Evolutionary conservation across 1,140 invertebrate genomes (phyloP), one percentile per base, ranked within the genome.

Genomic region (Formica exsecta): DNA sequence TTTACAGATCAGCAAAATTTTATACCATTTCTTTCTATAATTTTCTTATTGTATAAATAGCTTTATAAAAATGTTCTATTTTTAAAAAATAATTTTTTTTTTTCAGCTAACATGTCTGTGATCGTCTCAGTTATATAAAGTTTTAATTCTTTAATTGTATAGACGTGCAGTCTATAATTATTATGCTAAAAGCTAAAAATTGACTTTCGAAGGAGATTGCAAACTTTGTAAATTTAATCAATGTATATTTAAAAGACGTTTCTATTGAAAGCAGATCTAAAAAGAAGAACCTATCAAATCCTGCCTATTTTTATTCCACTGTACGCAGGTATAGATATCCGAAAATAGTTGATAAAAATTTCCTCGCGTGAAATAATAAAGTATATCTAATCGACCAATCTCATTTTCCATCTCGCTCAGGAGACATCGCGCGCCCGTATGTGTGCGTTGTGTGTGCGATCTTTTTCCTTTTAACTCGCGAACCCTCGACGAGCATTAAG

Each of bases 401-500:
- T 73, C 3, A 59, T 61, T 74, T 41, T 44, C 25, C 36, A 29
- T 11, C 51, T 38, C 38, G 66, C 11, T 16, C 64, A 38, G 16
- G 11, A 41, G 61, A 9, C 29, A 25, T n/a, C 38, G 59, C 25
- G 48, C 29, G 70, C 59, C 13, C 25, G 13, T 68, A 36, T n/a
- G 25, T 51, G 19, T 16, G 38, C 25, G n/a, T 25, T n/a, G 4
- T 38, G 48, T 1, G 16, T 29, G 59, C 13, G 32, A 54, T 48
- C 19, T 77, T 68, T 76, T 65, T 75, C 44, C 29, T 77, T 77
- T 85, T 77, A 41, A 16, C 73, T 16, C 22, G 6, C 5, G 22
- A 13, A 11, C 73, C 36, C 61, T 77, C 81, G 44, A 59, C 73
- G 74, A 57, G 62, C 73, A 77, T 77, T 85, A 85, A 29, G 48